Evolutionary conservation across 2,797 vertebrate species (phyloP).

Genomic region (Natrix natrix): DNA sequence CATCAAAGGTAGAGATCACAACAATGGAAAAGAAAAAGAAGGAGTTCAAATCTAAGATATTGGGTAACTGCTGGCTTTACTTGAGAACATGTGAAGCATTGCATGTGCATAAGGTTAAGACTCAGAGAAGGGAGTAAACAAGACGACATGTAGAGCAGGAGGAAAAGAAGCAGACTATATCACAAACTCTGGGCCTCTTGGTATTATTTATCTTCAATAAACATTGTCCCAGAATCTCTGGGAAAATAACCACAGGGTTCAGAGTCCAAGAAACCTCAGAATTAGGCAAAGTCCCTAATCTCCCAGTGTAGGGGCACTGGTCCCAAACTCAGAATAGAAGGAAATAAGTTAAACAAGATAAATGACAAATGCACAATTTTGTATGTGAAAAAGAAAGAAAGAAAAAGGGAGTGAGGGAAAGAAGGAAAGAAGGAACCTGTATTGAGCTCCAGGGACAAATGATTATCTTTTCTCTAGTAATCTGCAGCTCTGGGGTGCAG

Average conservation of each 20-base stretch:
- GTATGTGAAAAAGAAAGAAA: background rate
- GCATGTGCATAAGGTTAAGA: background rate
- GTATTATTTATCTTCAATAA: slow-evolving; percentile 31
- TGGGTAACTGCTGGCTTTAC: background rate
- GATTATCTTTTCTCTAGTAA: background rate
- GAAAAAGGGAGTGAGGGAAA: background rate
- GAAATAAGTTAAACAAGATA: background rate
- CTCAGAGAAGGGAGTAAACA: background rate
- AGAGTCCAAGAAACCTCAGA: background rate
- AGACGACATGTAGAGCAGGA: background rate
- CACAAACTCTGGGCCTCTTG: background rate
- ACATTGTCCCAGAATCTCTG: background rate
- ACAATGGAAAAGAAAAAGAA: background rate
- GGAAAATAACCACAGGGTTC: slow-evolving; percentile 32
- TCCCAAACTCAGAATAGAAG: background rate
- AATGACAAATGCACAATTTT: slow-evolving; percentile 21
- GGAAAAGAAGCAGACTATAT: background rate
- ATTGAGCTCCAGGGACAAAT: background rate
- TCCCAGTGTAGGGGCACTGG: background rate
- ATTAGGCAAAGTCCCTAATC: background rate
- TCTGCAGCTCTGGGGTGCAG: background rate
- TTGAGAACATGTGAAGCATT: background rate
- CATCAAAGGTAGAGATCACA: background rate
- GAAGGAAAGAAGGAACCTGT: background rate
- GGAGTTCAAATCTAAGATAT: background rate